These are phyloP conservation scores for Colletes latitarsis DNA, from an alignment of 1,140 invertebrate species.

Conservation along the genomic window DNA sequence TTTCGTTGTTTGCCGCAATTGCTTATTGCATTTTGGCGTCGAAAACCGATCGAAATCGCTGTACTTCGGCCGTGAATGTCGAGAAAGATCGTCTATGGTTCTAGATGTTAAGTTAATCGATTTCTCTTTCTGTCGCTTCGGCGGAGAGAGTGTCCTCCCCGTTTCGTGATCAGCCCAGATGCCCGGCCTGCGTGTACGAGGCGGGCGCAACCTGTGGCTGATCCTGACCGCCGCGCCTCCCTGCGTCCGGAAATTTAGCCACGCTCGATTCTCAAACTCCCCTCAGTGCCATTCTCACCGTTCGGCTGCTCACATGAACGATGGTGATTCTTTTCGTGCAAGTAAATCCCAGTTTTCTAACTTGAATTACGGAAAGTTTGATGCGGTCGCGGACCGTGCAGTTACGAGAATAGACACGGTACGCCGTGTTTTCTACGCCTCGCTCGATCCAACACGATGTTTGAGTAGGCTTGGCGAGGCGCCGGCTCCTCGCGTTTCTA, in stretches of 20 bases:
- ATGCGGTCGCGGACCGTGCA: conserved; percentile 25
- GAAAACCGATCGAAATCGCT: conserved; percentile 27
- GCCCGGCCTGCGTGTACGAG: conserved; percentile 68
- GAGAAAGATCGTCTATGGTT: conserved; percentile 23
- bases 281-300: conserved; percentile 77
- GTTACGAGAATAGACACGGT: not conserved
- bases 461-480: not conserved
- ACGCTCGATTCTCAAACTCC: conserved; percentile 75
- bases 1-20: no score
- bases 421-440: not conserved
- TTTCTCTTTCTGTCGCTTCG: conserved; percentile 64
- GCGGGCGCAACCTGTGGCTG: conserved; percentile 80
- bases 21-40: no score
- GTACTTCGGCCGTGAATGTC: not conserved
- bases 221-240: conserved; percentile 77
- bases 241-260: conserved; percentile 70
- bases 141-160: conserved; percentile 49
- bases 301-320: conserved; percentile 69
- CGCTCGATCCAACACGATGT: not conserved
- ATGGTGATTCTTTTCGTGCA: conserved; percentile 28
- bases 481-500: not conserved
- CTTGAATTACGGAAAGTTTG: not conserved
- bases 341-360: conserved; percentile 47
- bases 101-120: conserved; percentile 63
- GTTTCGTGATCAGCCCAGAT: conserved; percentile 62